Evolutionary conservation across 2,113 vertebrate species (phyloP).

Genomic region (Stegostoma tigrinum): DNA sequence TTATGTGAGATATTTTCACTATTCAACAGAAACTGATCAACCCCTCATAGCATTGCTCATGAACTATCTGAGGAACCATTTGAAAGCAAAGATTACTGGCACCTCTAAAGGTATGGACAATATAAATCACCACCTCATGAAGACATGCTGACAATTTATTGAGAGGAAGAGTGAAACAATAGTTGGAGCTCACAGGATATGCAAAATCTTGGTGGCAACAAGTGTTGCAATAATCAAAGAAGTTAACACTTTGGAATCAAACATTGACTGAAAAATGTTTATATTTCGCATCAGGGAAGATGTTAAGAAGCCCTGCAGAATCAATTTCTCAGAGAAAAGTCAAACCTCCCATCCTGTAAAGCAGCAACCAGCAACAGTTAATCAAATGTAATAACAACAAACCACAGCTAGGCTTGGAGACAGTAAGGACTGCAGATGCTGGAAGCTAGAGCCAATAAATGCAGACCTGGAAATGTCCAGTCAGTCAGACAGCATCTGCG

Average conservation of each 20-base stretch:
- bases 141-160: too few relatives aligned
- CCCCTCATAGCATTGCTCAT: neutral
- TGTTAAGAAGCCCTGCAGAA: neutral
- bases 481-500: too few relatives aligned
- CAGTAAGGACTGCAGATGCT: too few relatives aligned
- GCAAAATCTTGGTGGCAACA: neutral
- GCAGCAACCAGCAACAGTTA: neutral
- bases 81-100: too few relatives aligned
- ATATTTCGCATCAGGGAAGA: neutral
- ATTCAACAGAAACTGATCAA: neutral
- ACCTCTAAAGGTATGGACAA: too few relatives aligned
- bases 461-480: too few relatives aligned
- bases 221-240: neutral
- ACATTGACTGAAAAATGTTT: neutral
- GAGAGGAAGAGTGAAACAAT: too few relatives aligned
- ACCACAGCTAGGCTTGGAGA: neutral
- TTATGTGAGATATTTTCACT: neutral
- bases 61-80: neutral
- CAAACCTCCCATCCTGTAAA: neutral
- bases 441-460: too few relatives aligned
- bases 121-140: too few relatives aligned
- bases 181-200: neutral
- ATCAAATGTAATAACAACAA: neutral
- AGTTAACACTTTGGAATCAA: neutral
- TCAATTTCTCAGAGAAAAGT: neutral